phyloP scores from a whole-genome alignment of 2,797 vertebrate species.

The Gymnoscopelus braueri region DNA sequence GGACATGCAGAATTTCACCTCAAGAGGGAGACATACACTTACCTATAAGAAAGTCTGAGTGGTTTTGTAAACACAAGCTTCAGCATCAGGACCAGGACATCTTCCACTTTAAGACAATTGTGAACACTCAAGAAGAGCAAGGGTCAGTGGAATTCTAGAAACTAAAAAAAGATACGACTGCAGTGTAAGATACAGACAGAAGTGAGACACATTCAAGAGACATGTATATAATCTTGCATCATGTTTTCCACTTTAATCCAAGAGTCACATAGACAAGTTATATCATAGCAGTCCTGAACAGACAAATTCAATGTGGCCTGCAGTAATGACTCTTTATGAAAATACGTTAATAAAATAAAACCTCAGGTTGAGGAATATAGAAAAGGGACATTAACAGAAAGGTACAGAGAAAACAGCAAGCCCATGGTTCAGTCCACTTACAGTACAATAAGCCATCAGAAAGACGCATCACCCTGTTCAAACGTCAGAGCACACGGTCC shows the following conservation, averaged over 20 bases:
- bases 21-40: slow-evolving; percentile 56
- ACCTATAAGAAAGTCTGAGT: too few relatives aligned
- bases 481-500: slow-evolving; percentile 68
- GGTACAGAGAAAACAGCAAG: slow-evolving; percentile 57
- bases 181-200: too few relatives aligned
- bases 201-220: background rate
- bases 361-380: slow-evolving; percentile 58
- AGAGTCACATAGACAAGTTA: slow-evolving; percentile 85
- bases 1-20: slow-evolving; percentile 6
- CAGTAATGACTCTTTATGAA: slow-evolving; percentile 79
- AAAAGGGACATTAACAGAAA: slow-evolving; percentile 60
- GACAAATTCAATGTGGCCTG: slow-evolving; percentile 79
- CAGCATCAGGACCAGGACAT: too few relatives aligned
- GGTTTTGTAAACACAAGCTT: too few relatives aligned
- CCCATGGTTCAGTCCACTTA: slow-evolving; percentile 46
- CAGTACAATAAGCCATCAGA: slow-evolving; percentile 78
- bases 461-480: slow-evolving; percentile 67
- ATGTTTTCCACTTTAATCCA: slow-evolving; percentile 72
- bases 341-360: slow-evolving; percentile 80
- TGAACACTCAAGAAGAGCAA: too few relatives aligned
- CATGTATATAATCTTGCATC: slow-evolving; percentile 24
- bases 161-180: too few relatives aligned
- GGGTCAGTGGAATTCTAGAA: too few relatives aligned
- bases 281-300: slow-evolving; percentile 82
- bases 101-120: too few relatives aligned